Evolutionary conservation across 2,797 vertebrate genomes (phyloP), one percentile per base, ranked within the genome.

Genomic region (Crax fasciolata): DNA sequence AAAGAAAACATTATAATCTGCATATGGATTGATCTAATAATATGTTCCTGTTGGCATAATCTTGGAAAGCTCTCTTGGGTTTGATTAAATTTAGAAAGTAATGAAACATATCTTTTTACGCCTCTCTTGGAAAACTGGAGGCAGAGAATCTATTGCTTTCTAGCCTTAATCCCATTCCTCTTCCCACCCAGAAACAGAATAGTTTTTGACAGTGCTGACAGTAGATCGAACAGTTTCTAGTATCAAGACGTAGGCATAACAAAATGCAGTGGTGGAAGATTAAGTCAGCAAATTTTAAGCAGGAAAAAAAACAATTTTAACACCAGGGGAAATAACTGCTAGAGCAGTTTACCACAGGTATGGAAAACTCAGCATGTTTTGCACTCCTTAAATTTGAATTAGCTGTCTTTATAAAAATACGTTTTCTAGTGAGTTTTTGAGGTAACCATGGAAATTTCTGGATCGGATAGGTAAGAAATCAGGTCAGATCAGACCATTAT

Each of bases 251-350:
- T 2, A 71, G 10, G 5, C 39, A 75, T 30, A 81, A 61, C 48
- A 93, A 91, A 87, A 84, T 55, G 10, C 30, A 83, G 24, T 43
- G 27, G 11, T 12, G 61, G 51, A 85, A 67, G 27, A 73, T 91
- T 71, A 84, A 66, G 76, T 65, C 84, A 89, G 68, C 54, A 78
- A 68, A 68, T 85, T 91, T 94, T 66, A 72, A 81, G 70, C 24
- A 78, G 70, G 79, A 95, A 91, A 72, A 80, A 81, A 83, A 89
- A 52, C 10, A 43, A 51, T 84, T 93, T 89, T 72, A 77, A 68
- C 16, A 32, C 38, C 8, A 16, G 84, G 20, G 35, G 38, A 79
- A 27, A 8, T 67, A 93, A 75, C 49, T 76, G 10, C 43, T 57
- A 38, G 46, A 80, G 14, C 49, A 83, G 23, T 75, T 94, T 68